A percentile compares a stretch with the other conserved stretches of the same genome.
Conservation (phyloP, 2,888 invertebrate genomes). For the Metopia argyrocephala region DNA sequence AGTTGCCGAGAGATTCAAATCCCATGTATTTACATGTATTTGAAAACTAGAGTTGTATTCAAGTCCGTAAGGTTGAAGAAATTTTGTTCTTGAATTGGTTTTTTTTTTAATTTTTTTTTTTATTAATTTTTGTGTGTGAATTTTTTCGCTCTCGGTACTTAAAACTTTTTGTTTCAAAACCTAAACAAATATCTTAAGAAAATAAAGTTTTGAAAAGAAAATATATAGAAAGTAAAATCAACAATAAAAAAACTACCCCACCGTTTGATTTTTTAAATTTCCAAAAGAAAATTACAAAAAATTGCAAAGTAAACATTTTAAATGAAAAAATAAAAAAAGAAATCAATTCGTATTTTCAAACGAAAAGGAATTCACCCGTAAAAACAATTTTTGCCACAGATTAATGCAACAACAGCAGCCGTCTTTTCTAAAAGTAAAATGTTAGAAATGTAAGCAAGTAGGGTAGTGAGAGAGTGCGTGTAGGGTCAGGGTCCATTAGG, state of each 20-base stretch:
- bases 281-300: slow-evolving; percentile 25
- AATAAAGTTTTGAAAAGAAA: neutral
- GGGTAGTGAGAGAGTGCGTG: neutral
- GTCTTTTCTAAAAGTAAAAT: slow-evolving; percentile 12
- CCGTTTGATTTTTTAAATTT: slow-evolving; percentile 13
- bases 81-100: neutral
- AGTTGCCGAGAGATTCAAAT: too few species aligned
- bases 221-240: neutral
- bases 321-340: slow-evolving; percentile 10
- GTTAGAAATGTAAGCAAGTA: neutral
- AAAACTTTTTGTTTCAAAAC: slow-evolving; percentile 21
- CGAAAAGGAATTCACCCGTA: slow-evolving; percentile 63
- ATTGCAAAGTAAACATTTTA: slow-evolving; percentile 54
- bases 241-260: slow-evolving; percentile 15
- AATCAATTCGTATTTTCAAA: slow-evolving; percentile 55
- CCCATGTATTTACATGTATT: too few species aligned
- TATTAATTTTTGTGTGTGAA: neutral
- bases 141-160: neutral
- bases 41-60: too few species aligned
- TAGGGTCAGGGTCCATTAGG: slow-evolving; percentile 76
- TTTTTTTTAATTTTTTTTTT: neutral
- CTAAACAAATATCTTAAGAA: slow-evolving; percentile 55
- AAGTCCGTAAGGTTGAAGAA: too few species aligned
- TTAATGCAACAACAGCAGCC: slow-evolving; percentile 47
- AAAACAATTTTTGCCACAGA: slow-evolving; percentile 66